Percentiles rank a stretch among this genome's conserved stretches.
Conservation (phyloP, 2,113 vertebrate genomes). For the Percopsis transmontana region DNA sequence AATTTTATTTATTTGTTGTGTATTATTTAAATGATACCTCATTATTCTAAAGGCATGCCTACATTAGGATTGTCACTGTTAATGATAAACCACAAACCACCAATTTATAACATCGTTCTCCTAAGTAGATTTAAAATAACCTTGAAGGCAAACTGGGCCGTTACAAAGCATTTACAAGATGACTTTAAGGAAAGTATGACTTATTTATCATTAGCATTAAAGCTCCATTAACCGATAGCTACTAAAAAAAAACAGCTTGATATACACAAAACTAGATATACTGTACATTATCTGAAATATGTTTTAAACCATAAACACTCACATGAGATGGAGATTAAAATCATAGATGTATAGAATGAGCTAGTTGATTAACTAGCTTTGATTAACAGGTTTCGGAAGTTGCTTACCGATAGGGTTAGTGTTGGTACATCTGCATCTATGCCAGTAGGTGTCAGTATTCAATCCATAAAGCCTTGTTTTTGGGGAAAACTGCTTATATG, state of each 20-base stretch:
- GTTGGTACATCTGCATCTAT: too few species aligned
- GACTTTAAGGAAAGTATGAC: constrained; percentile 1
- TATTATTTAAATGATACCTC: constrained; percentile 1
- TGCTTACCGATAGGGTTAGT: too few species aligned
- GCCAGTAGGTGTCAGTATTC: too few species aligned
- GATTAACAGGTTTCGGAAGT: too few species aligned
- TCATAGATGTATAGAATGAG: background rate
- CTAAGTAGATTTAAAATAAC: constrained; percentile 9
- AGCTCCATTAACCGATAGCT: constrained; percentile 15
- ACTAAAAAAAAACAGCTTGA: too few species aligned
- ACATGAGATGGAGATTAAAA: too few species aligned
- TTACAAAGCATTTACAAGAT: constrained; percentile 21
- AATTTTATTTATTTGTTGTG: constrained; percentile 13
- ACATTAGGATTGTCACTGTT: constrained; percentile 12
- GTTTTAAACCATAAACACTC: too few species aligned
- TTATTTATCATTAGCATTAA: background rate
- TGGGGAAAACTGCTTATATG: too few species aligned
- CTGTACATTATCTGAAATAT: too few species aligned
- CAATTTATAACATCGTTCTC: background rate
- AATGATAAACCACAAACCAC: constrained; percentile 5
- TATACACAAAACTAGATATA: background rate
- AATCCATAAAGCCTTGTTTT: too few species aligned
- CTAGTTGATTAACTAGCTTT: too few species aligned
- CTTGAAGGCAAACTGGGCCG: background rate
- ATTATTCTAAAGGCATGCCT: constrained; percentile 45